Evolutionary conservation across 2,113 vertebrate species (phyloP).

Genomic region (Rana temporaria): DNA sequence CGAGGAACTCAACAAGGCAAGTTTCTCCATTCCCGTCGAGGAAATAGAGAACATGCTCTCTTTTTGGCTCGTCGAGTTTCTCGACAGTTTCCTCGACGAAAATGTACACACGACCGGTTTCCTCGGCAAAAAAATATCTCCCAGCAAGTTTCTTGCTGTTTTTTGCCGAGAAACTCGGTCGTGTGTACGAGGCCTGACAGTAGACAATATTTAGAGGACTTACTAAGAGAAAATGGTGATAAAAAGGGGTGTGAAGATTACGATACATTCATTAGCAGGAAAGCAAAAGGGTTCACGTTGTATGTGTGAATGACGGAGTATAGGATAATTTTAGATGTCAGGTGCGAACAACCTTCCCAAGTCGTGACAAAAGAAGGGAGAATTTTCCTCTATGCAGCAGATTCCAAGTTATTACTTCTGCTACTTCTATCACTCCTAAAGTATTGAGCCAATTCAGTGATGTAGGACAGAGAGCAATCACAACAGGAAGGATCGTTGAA

Average conservation of each 20-base stretch:
- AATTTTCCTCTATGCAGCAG: background rate
- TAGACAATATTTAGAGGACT: slow-evolving; percentile 9
- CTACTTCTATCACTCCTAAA: slow-evolving; percentile 51
- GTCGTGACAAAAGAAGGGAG: slow-evolving; percentile 18
- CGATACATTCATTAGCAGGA: slow-evolving; percentile 57
- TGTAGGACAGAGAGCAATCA: no score
- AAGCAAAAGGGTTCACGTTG: slow-evolving; percentile 33
- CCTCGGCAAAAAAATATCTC: no score
- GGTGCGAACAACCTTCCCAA: slow-evolving; percentile 35
- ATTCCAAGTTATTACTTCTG: slow-evolving; percentile 1
- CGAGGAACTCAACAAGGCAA: no score
- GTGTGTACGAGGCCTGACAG: no score
- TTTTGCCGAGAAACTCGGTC: no score
- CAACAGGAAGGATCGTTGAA: no score
- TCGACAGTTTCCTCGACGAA: no score
- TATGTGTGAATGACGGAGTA: slow-evolving; percentile 44
- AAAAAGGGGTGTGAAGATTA: slow-evolving; percentile 52
- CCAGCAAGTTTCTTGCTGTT: no score
- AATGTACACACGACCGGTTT: no score
- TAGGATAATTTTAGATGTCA: slow-evolving; percentile 31
- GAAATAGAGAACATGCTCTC: no score
- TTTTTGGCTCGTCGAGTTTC: no score
- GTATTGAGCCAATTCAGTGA: background rate
- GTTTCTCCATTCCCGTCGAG: no score
- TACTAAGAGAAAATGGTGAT: slow-evolving; percentile 24